A percentile compares a stretch with the other conserved stretches of the same genome.
These are phyloP conservation scores for Colletes collaris DNA, from an alignment of 2,888 invertebrate genomes.

Conservation along the genomic window DNA sequence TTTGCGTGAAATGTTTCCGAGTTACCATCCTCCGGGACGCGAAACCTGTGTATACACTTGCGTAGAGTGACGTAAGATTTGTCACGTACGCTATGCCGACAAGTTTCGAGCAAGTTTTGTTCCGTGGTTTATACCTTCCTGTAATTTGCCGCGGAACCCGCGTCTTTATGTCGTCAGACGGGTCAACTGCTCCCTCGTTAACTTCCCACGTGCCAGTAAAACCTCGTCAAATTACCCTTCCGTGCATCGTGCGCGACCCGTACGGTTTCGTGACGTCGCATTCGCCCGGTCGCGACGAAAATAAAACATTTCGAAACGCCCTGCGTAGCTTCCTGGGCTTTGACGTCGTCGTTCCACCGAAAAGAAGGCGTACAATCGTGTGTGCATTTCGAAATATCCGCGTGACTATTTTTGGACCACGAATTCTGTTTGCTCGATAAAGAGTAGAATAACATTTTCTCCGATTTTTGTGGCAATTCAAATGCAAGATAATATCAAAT, in stretches of 20 bases:
- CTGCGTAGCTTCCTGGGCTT: conserved; percentile 1
- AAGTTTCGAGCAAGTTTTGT: conserved; percentile 63
- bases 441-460: no score
- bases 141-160: conserved; percentile 58
- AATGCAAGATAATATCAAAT: no score
- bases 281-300: conserved; percentile 46
- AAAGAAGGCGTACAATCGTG: conserved; percentile 3
- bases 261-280: conserved; percentile 20
- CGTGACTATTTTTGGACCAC: neutral
- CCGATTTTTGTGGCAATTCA: no score
- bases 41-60: conserved; percentile 35
- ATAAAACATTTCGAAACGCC: conserved; percentile 41
- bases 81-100: conserved; percentile 62
- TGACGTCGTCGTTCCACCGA: neutral
- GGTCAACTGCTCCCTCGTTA: conserved; percentile 67
- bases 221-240: conserved; percentile 52
- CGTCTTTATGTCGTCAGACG: conserved; percentile 61
- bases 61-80: conserved; percentile 63
- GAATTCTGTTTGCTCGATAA: no score
- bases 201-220: conserved; percentile 56
- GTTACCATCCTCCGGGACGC: conserved; percentile 34
- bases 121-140: conserved; percentile 58
- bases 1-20: conserved; percentile 55
- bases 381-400: neutral
- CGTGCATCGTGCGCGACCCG: conserved; percentile 11